Evolutionary conservation across 1,140 invertebrate genomes (phyloP), one percentile per base, ranked within the genome.

Genomic region (Trichogramma pretiosum): DNA sequence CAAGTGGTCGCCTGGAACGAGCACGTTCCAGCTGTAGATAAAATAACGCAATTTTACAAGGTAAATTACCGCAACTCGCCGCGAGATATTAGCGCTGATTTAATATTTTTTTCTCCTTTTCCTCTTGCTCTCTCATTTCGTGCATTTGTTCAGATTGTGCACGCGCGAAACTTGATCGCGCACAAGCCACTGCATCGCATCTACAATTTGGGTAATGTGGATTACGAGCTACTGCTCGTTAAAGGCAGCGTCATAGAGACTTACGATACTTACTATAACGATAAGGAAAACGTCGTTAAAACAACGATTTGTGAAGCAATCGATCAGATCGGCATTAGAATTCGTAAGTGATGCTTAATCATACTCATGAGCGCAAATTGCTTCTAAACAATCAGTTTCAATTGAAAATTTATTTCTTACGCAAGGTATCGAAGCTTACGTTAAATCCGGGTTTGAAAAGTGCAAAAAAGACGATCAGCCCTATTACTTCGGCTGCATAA

Each of bases 341-440:
- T 40, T 14, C 14, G 38, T 40, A 17, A 40, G 38, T 40, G 9
- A n/a, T n/a, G n/a, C n/a, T n/a, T n/a, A n/a, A n/a, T n/a, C n/a
- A n/a, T n/a, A n/a, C n/a, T n/a, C n/a, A n/a, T n/a, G n/a, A n/a
- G n/a, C n/a, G n/a, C n/a, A n/a, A n/a, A n/a, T n/a, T n/a, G n/a
- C n/a, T n/a, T n/a, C n/a, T n/a, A n/a, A n/a, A n/a, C n/a, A n/a
- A n/a, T n/a, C n/a, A n/a, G n/a, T n/a, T n/a, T n/a, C n/a, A n/a
- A n/a, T n/a, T n/a, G n/a, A n/a, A n/a, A n/a, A n/a, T n/a, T n/a
- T n/a, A n/a, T n/a, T n/a, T n/a, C n/a, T n/a, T n/a, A n/a, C n/a
- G n/a, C n/a, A n/a, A 40, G 38, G 38, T 28, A 21, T 40, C 3
- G 38, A 40, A 17, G 23, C 23, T 3, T 40, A 28, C 23, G 19